Evolutionary conservation across 1,140 invertebrate genomes (phyloP), one percentile per base, ranked within the genome.

Genomic region (Theocolax elegans): DNA sequence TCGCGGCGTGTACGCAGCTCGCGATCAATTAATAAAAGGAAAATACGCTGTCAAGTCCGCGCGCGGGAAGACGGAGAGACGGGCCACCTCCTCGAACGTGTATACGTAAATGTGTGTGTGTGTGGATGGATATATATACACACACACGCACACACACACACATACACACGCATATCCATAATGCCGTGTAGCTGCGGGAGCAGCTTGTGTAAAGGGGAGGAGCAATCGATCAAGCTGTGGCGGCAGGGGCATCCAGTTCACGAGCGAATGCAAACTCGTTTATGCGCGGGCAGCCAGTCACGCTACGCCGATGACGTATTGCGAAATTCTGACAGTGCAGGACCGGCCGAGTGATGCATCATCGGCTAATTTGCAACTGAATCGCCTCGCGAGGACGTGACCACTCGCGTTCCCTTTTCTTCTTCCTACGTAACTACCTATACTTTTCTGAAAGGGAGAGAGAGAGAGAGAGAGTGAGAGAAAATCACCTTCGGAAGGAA

Each of bases 361-460:
- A 71, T 64, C 68, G 51, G 53, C 68, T 56, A 64, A 71, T 71
- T 71, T 71, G 60, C 68, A 71, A 71, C 60, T 59, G 68, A 71
- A 71, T 63, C 67, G 59, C 40, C 35, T n/a, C n/a, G n/a, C n/a
- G n/a, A n/a, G n/a, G n/a, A n/a, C n/a, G n/a, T n/a, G n/a, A n/a
- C n/a, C 10, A 49, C 6, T 12, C 10, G 10, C 25, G 15, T 15
- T 13, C 31, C 10, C 31, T 10, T 35, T 10, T 10, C 42, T 15
- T 13, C 42, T 15, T 15, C 42, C n/a, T 7, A 7, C n/a, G 3
- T 21, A 10, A 3, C 19, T 49, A 21, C 48, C 48, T 49, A 17
- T 49, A 2, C 48, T 49, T 49, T 23, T 3, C 17, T 8, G 15
- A 23, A 17, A 15, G n/a, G 21, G 58, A 21, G 29, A 40, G 35